A percentile compares a stretch with the other conserved stretches of the same genome.
phyloP scores from a whole-genome alignment of 2,888 invertebrate genomes.

The Heliconius ethilla region DNA sequence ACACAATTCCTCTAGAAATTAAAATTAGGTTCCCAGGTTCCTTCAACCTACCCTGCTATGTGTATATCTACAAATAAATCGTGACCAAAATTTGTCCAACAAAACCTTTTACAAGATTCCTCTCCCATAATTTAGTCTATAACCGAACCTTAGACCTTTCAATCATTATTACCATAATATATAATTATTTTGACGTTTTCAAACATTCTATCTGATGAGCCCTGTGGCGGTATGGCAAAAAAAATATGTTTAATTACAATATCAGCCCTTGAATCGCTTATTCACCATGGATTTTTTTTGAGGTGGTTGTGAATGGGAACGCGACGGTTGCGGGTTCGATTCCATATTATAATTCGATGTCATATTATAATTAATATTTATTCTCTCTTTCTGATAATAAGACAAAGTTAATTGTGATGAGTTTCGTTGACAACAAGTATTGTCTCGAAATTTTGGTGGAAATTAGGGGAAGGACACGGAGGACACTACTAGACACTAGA shows the following conservation, averaged over 20 bases:
- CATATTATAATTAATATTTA: no score
- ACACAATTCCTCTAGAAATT: no score
- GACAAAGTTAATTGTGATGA: background rate
- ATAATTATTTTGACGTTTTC: conserved; percentile 78
- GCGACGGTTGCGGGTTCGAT: conserved; percentile 16
- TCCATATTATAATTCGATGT: no score
- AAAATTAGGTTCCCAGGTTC: no score
- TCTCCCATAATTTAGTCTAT: conserved; percentile 50
- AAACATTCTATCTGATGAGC: conserved; percentile 62
- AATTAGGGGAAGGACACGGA: background rate
- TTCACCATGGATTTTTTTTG: conserved; percentile 26
- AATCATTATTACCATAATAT: conserved; percentile 74
- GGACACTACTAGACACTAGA: no score
- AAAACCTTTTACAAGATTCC: conserved; percentile 3
- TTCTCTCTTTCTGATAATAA: no score
- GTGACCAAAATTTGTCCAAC: background rate
- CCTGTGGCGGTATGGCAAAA: conserved; percentile 60
- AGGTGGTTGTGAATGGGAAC: background rate
- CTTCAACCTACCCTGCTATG: no score
- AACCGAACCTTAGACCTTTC: conserved; percentile 67
- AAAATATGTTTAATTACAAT: conserved; percentile 70
- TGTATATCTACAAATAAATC: background rate
- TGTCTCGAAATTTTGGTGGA: background rate
- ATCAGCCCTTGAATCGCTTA: conserved; percentile 56
- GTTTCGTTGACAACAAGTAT: background rate